phyloP scores from a whole-genome alignment of 2,797 vertebrate species.

The Falco berigora region DNA sequence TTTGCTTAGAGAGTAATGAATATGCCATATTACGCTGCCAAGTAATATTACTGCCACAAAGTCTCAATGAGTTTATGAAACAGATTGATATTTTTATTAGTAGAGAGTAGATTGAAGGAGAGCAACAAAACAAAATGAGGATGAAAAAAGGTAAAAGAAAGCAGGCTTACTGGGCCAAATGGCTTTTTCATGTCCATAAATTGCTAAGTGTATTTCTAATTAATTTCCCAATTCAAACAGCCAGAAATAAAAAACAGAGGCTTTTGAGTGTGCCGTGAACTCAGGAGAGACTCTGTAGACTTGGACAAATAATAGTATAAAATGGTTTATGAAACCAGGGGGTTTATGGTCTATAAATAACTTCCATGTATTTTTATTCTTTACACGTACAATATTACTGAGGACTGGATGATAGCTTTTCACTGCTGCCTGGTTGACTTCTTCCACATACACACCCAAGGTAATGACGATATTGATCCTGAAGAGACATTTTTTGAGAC shows the following conservation, averaged over 20 bases:
- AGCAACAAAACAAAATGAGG: constrained; percentile 3
- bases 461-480: constrained; percentile 74
- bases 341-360: constrained; percentile 75
- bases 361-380: constrained; percentile 72
- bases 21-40: constrained; percentile 31
- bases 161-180: constrained; percentile 48
- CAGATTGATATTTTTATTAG: constrained; percentile 55
- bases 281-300: constrained; percentile 59
- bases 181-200: constrained; percentile 62
- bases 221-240: constrained; percentile 65
- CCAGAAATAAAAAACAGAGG: constrained; percentile 56
- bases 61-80: constrained; percentile 51
- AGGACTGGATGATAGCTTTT: constrained; percentile 74
- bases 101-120: constrained; percentile 2
- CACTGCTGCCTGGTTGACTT: constrained; percentile 71
- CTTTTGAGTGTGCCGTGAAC: constrained; percentile 42
- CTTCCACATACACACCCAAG: constrained; percentile 63
- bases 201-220: constrained; percentile 64
- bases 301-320: constrained; percentile 68
- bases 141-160: constrained; percentile 32
- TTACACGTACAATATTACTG: constrained; percentile 72
- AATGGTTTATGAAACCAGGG: constrained; percentile 72
- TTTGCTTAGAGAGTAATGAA: constrained; percentile 51
- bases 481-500: constrained; percentile 66
- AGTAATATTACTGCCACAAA: constrained; percentile 39